Evolutionary conservation across 2,113 vertebrate species (phyloP), one percentile per base, ranked within the genome.

Genomic region (Hippocampus barbouri): DNA sequence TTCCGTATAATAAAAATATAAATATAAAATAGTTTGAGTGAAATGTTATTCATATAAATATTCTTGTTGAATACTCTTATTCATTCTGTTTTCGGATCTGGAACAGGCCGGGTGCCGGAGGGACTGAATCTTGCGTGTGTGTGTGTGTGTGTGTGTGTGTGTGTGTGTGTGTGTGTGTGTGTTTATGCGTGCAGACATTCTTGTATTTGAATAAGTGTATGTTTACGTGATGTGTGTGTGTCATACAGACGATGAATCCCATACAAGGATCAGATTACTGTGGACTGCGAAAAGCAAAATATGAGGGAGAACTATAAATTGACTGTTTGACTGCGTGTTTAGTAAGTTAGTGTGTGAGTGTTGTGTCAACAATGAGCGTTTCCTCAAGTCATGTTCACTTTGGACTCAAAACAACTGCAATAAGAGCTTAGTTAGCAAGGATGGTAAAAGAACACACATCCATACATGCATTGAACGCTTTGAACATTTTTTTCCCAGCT

Each of bases 261-360:
- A 76, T 74, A 78, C 78, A 76, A 64, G 73, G 66, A 69, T 80
- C 78, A 63, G 8, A 60, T 84, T 79, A 76, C 73, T 72, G 68
- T 60, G 49, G 57, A 69, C 34, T 64, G 43, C 64, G 77, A 72
- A 71, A 70, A 71, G 72, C 43, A 68, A 77, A 57, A 64, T 78
- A 49, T 40, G 57, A 30, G 49, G 34, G 25, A 25, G 41, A 2
- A 66, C 57, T 64, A 62, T 49, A 68, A 51, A 54, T 49, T 2
- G 62, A 47, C 53, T 9, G 16, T 54, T 72, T 62, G 9, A 66
- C 65, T 25, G 5, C 15, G 65, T 15, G 60, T 72, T 27, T 73
- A 59, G 71, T 63, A 40, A 38, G 45, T 71, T 25, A 65, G 60
- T 69, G 66, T 67, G 72, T 61, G 49, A 16, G 11, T 75, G 83